Percentiles rank a stretch among this genome's conserved stretches.
Evolutionary conservation across 2,888 invertebrate species (phyloP).

Genomic region (Sussaba pulchella): DNA sequence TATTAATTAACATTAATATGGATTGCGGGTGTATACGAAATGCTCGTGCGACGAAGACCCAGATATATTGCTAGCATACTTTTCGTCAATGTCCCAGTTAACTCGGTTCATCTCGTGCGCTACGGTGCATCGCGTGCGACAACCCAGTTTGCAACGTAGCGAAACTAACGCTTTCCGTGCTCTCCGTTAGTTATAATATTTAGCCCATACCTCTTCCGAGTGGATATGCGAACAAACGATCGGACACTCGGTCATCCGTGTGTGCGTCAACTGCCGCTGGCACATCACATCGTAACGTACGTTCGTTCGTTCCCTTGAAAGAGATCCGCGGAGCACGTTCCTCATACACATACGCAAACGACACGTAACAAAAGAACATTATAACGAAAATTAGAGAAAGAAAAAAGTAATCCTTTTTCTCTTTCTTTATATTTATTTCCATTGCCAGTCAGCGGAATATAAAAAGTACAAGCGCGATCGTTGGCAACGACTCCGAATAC

Average conservation of each 20-base stretch:
- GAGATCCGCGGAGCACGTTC: constrained; percentile 35
- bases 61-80: constrained; percentile 36
- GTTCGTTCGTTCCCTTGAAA: constrained; percentile 28
- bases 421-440: neutral
- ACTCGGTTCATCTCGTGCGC: constrained; percentile 27
- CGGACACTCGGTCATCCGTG: constrained; percentile 20
- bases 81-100: constrained; percentile 70
- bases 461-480: constrained; percentile 52
- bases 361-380: constrained; percentile 29
- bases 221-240: constrained; percentile 30
- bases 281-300: constrained; percentile 4
- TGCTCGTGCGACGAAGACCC: neutral
- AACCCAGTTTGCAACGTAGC: constrained; percentile 73
- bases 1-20: too few species aligned
- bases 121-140: constrained; percentile 73
- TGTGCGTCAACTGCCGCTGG: neutral
- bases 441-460: neutral
- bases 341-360: constrained; percentile 51
- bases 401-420: too few species aligned
- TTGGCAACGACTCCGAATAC: constrained; percentile 17
- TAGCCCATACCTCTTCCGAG: constrained; percentile 13
- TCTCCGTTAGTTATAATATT: constrained; percentile 39
- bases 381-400: too few species aligned
- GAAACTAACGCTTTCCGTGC: constrained; percentile 29
- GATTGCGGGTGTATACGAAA: too few species aligned